These are phyloP conservation scores for Monomorium pharaonis DNA, from an alignment of 1,140 invertebrate genomes.

Conservation along the genomic window DNA sequence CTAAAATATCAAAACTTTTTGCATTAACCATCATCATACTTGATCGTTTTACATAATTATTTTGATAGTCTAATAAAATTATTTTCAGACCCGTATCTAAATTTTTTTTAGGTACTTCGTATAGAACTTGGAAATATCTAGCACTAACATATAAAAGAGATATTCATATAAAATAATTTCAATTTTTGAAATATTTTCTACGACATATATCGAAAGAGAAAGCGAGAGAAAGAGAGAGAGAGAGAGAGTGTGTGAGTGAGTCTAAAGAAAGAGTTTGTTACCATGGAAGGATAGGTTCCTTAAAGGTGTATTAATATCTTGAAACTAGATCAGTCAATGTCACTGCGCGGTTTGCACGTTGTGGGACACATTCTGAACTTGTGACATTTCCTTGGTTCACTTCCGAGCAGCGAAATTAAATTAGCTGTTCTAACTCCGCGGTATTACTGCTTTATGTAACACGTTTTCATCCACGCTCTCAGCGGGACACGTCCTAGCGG, in stretches of 20 bases:
- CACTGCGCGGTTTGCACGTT: neutral
- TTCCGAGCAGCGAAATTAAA: constrained; percentile 42
- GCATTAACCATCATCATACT: no score
- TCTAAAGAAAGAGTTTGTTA: constrained; percentile 13
- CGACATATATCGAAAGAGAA: no score
- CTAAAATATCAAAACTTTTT: no score
- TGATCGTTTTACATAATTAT: no score
- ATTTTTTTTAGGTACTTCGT: no score
- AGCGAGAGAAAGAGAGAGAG: no score
- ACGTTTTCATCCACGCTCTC: constrained; percentile 37
- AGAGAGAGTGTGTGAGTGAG: no score
- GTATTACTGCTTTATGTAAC: constrained; percentile 45
- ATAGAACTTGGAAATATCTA: neutral
- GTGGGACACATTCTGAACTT: constrained; percentile 16
- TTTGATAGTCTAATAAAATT: no score
- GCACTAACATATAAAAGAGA: no score
- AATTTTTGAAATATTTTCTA: neutral
- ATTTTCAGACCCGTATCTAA: no score
- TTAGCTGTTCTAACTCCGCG: constrained; percentile 35
- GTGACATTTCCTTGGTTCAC: constrained; percentile 41
- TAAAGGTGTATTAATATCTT: constrained; percentile 29
- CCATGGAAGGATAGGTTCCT: neutral
- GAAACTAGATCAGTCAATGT: constrained; percentile 41
- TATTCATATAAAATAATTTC: neutral
- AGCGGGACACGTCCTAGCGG: neutral